Evolutionary conservation across 2,888 invertebrate species (phyloP).

Genomic region (Phania funesta): DNA sequence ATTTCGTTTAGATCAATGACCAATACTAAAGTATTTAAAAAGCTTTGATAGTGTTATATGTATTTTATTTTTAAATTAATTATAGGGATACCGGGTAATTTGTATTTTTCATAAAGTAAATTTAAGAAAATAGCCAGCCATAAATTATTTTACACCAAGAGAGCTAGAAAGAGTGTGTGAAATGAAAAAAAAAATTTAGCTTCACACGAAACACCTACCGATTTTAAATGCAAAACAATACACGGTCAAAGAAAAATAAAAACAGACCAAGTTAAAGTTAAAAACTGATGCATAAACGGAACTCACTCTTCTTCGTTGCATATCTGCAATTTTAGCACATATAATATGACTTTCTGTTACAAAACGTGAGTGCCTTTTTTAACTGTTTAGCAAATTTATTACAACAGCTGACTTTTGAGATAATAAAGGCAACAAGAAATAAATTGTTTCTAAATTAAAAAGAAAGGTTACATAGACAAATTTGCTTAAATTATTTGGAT

Average conservation of each 20-base stretch:
- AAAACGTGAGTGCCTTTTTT: no score
- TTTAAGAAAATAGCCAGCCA: slow-evolving; percentile 15
- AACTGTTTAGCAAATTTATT: no score
- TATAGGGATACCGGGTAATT: slow-evolving; percentile 33
- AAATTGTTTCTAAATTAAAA: no score
- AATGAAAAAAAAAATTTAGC: neutral
- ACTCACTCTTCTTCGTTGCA: no score
- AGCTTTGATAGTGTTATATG: slow-evolving; percentile 49
- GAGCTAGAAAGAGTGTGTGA: neutral
- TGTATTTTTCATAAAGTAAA: slow-evolving; percentile 18
- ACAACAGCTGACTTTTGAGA: no score
- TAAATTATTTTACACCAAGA: neutral
- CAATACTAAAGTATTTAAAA: slow-evolving; percentile 52
- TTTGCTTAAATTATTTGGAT: no score
- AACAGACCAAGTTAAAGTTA: neutral
- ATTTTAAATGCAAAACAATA: slow-evolving; percentile 11
- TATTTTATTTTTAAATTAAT: neutral
- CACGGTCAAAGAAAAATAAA: neutral
- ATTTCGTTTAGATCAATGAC: slow-evolving; percentile 17
- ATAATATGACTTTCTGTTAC: no score
- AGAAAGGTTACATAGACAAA: no score
- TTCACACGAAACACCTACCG: slow-evolving; percentile 47
- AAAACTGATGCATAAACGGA: neutral
- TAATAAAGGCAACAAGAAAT: no score
- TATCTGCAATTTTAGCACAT: no score